Percentiles rank a stretch among this genome's conserved stretches.
These are phyloP conservation scores for Fopius arisanus DNA, from an alignment of 1,140 invertebrate species.

Conservation along the genomic window DNA sequence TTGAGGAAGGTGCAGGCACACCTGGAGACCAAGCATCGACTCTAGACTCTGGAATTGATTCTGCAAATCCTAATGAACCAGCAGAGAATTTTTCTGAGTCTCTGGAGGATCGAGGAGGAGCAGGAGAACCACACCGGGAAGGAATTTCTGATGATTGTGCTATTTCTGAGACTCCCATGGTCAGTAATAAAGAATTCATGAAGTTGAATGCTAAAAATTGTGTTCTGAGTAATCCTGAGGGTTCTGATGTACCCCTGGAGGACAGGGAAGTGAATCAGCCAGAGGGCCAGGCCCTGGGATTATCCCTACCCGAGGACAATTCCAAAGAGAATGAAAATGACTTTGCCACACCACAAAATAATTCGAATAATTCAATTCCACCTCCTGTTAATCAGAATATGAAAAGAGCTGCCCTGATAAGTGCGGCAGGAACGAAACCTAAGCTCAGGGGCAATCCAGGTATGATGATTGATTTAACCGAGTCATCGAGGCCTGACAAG, in stretches of 20 bases:
- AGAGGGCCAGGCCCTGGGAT: too few relatives aligned
- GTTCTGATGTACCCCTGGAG: too few relatives aligned
- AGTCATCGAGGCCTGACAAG: constrained; percentile 54
- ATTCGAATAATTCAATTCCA: not conserved
- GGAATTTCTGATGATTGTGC: not conserved
- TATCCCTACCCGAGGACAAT: too few relatives aligned
- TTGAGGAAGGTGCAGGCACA: not conserved
- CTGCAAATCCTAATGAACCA: not conserved
- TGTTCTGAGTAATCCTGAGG: too few relatives aligned
- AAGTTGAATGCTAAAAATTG: too few relatives aligned
- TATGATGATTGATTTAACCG: constrained; percentile 69
- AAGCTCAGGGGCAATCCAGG: constrained; percentile 68
- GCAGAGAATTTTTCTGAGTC: not conserved
- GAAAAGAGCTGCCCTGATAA: constrained; percentile 34
- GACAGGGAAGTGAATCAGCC: too few relatives aligned
- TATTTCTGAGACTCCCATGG: too few relatives aligned
- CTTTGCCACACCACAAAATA: too few relatives aligned
- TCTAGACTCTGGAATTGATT: not conserved
- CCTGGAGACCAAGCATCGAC: not conserved
- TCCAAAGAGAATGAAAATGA: too few relatives aligned
- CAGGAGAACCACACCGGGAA: too few relatives aligned
- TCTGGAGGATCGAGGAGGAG: too few relatives aligned
- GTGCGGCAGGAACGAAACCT: constrained; percentile 55
- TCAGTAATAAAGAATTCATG: too few relatives aligned
- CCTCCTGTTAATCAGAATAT: not conserved